Conservation (phyloP, 2,797 vertebrate species). For the Spea hammondii region DNA sequence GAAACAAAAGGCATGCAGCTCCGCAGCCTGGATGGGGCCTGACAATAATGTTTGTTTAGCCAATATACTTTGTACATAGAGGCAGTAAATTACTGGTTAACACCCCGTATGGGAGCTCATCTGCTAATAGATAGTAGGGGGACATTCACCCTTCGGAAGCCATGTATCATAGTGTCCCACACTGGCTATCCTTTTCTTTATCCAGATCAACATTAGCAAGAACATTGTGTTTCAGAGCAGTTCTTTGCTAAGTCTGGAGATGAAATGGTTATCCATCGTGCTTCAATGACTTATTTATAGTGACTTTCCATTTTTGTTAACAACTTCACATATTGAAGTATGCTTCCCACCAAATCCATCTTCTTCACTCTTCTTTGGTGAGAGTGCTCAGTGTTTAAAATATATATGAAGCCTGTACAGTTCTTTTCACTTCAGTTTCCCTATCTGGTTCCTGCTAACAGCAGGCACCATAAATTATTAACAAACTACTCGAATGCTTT, state of each 20-base stretch:
- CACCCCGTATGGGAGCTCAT: no score
- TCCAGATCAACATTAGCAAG: no score
- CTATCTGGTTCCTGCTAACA: constrained; percentile 52
- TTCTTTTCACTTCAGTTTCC: constrained; percentile 49
- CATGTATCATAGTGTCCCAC: no score
- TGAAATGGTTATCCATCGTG: constrained; percentile 46
- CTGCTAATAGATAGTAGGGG: no score
- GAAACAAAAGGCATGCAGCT: no score
- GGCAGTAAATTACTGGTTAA: no score
- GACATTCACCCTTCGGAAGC: no score
- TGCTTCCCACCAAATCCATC: constrained; percentile 49
- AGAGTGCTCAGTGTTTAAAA: constrained; percentile 51
- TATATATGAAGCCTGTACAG: constrained; percentile 51
- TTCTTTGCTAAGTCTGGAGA: constrained; percentile 6
- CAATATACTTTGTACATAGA: no score
- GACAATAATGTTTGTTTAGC: no score
- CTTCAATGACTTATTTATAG: constrained; percentile 31
- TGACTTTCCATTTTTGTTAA: constrained; percentile 50
- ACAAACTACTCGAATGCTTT: constrained; percentile 42
- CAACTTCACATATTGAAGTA: constrained; percentile 49
- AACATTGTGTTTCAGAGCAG: neutral
- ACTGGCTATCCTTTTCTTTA: no score
- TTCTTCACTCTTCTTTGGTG: constrained; percentile 48
- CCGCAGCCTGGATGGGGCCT: no score
- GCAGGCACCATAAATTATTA: constrained; percentile 50